A percentile compares a stretch with the other conserved stretches of the same genome.
Evolutionary conservation across 2,888 invertebrate species (phyloP).

Genomic region (Criorhina ranunculi): DNA sequence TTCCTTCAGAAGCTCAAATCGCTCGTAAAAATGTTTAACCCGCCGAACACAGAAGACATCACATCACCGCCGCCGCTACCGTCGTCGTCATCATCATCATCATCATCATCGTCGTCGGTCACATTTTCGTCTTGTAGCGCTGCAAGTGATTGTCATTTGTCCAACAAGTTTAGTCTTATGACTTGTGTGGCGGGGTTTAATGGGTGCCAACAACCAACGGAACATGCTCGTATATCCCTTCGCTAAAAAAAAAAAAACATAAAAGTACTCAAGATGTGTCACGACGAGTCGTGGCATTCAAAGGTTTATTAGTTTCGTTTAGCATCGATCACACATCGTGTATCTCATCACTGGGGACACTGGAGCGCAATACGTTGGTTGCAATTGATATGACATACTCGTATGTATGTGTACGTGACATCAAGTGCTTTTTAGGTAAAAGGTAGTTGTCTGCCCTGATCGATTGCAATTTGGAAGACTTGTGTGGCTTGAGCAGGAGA

Average conservation of each 20-base stretch:
- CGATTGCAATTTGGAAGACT: slow-evolving; percentile 26
- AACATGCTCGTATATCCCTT: slow-evolving; percentile 39
- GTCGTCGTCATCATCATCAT: slow-evolving; percentile 20
- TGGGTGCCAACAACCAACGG: slow-evolving; percentile 34
- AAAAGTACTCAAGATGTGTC: slow-evolving; percentile 28
- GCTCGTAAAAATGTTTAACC: slow-evolving; percentile 60
- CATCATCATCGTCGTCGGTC: slow-evolving; percentile 27
- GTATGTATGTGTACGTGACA: too few relatives aligned
- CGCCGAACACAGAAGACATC: slow-evolving; percentile 1
- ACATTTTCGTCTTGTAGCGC: slow-evolving; percentile 8
- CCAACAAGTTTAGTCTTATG: slow-evolving; percentile 12
- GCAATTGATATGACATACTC: slow-evolving; percentile 65
- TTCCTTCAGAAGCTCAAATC: slow-evolving; percentile 69
- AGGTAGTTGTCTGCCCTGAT: slow-evolving; percentile 14
- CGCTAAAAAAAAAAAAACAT: not conserved
- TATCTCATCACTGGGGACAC: too few relatives aligned
- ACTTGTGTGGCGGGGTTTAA: slow-evolving; percentile 25
- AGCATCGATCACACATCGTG: slow-evolving; percentile 66
- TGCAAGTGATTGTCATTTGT: slow-evolving; percentile 49
- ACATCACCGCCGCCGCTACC: slow-evolving; percentile 28
- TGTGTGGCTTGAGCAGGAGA: not conserved
- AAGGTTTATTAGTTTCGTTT: slow-evolving; percentile 74
- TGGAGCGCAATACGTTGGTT: not conserved
- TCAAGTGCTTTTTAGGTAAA: slow-evolving; percentile 21
- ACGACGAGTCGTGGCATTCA: slow-evolving; percentile 52